Percentiles rank a stretch among this genome's conserved stretches.
phyloP scores from a whole-genome alignment of 1,140 invertebrate species.

The Campodea augens region DNA sequence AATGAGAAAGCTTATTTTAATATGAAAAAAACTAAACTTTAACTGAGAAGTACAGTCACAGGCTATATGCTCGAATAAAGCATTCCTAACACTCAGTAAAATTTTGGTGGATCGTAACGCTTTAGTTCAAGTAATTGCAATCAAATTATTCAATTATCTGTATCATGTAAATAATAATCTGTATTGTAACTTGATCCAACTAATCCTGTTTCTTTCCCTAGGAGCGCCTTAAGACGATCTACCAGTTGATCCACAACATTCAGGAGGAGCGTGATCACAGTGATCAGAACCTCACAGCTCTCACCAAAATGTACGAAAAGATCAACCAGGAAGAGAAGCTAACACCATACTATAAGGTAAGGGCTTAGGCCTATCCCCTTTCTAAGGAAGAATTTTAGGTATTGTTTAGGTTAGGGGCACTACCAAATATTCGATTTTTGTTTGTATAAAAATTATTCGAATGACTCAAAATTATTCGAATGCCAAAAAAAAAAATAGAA shows the following conservation, averaged over 20 bases:
- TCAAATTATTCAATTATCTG: background rate
- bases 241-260: conserved; percentile 55
- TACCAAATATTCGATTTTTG: conserved; percentile 2
- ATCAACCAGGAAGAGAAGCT: conserved; percentile 45
- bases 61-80: no score
- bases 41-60: no score
- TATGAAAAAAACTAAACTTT: no score
- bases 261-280: conserved; percentile 53
- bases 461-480: no score
- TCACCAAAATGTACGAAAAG: conserved; percentile 58
- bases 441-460: no score
- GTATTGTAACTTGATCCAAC: conserved; percentile 9
- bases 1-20: no score
- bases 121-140: background rate
- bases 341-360: conserved; percentile 32
- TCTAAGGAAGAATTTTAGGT: no score
- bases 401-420: background rate
- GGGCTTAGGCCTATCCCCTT: no score
- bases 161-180: conserved; percentile 3
- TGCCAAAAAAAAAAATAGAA: background rate
- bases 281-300: conserved; percentile 56
- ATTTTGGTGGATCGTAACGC: background rate
- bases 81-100: background rate
- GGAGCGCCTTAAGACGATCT: conserved; percentile 57
- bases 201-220: conserved; percentile 22